phyloP scores from a whole-genome alignment of 2,888 invertebrate species.

The Ennomos erosarius region DNA sequence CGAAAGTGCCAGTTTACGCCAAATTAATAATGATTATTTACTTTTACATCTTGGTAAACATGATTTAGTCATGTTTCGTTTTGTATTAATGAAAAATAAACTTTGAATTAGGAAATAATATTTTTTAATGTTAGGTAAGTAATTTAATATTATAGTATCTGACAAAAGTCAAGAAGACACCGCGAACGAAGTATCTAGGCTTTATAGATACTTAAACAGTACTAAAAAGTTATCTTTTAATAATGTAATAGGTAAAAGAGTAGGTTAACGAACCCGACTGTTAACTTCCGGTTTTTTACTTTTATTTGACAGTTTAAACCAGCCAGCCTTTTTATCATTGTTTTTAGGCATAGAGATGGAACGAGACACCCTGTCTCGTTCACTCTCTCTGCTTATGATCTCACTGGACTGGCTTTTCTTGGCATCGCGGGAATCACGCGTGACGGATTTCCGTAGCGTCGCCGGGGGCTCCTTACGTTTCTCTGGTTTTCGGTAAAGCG shows the following conservation, averaged over 20 bases:
- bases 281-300: conserved; percentile 76
- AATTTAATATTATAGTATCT: background rate
- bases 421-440: conserved; percentile 63
- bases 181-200: too few relatives aligned
- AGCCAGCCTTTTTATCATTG: conserved; percentile 89
- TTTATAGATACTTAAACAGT: too few relatives aligned
- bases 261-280: conserved; percentile 62
- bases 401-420: conserved; percentile 87
- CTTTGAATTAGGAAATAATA: too few relatives aligned
- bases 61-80: background rate
- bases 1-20: background rate
- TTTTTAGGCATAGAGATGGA: conserved; percentile 91
- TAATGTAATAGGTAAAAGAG: too few relatives aligned
- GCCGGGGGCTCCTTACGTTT: conserved; percentile 68
- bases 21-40: background rate
- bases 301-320: conserved; percentile 87
- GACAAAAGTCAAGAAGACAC: too few relatives aligned
- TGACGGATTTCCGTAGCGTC: conserved; percentile 72
- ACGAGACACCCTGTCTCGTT: conserved; percentile 83
- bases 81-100: too few relatives aligned
- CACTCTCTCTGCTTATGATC: conserved; percentile 82
- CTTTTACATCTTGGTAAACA: background rate
- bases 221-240: too few relatives aligned
- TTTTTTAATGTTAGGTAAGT: background rate
- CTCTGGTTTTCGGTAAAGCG: conserved; percentile 75